These are phyloP conservation scores for Menidia menidia DNA, from an alignment of 2,797 vertebrate genomes.

Conservation along the genomic window DNA sequence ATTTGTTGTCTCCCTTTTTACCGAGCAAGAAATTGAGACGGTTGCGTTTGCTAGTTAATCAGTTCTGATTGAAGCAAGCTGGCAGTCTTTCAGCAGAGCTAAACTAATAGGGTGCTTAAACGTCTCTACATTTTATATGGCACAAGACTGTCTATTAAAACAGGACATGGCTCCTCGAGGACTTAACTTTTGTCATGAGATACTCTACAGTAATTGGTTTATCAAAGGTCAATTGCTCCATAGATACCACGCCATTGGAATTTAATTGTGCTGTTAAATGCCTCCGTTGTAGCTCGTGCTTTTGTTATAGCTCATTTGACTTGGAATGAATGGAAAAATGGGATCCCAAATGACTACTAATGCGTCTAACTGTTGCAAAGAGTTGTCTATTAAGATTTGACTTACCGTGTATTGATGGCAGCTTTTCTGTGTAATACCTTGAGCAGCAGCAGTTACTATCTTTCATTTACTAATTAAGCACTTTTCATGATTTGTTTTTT, in stretches of 20 bases:
- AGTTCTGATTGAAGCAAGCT: constrained; percentile 66
- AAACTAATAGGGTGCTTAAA: constrained; percentile 75
- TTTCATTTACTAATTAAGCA: constrained; percentile 51
- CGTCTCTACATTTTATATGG: constrained; percentile 68
- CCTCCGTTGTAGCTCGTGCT: constrained; percentile 63
- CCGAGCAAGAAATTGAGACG: constrained; percentile 54
- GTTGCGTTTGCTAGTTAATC: constrained; percentile 70
- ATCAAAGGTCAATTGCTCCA: constrained; percentile 87
- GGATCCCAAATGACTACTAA: constrained; percentile 64
- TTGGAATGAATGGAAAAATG: constrained; percentile 67
- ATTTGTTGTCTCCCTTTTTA: constrained; percentile 52
- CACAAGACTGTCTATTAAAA: constrained; percentile 78
- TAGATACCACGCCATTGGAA: constrained; percentile 78
- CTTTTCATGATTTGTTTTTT: constrained; percentile 35
- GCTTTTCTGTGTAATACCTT: constrained; percentile 40
- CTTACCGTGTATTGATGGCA: constrained; percentile 1
- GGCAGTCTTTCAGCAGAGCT: constrained; percentile 71
- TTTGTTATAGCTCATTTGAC: constrained; percentile 74
- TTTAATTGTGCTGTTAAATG: constrained; percentile 85
- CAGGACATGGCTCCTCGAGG: constrained; percentile 77
- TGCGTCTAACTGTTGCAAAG: constrained; percentile 53
- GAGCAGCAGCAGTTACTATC: constrained; percentile 28
- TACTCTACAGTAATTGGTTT: constrained; percentile 86
- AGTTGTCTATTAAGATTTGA: constrained; percentile 22
- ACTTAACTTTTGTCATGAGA: constrained; percentile 80